A percentile compares a stretch with the other conserved stretches of the same genome.
Conservation (phyloP, 2,888 invertebrate species). For the Meiosimyza platycephala region DNA sequence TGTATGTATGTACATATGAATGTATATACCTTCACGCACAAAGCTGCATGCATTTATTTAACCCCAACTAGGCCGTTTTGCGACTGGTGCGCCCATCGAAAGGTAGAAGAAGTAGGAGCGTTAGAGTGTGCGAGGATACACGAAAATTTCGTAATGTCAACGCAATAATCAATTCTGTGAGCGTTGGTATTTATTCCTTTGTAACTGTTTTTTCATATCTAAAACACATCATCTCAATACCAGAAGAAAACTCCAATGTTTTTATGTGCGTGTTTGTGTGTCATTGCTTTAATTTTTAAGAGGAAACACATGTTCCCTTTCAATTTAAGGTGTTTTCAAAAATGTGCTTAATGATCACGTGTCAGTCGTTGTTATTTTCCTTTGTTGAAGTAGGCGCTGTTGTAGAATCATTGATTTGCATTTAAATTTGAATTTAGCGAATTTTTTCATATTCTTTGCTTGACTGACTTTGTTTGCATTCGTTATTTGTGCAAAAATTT, state of each 20-base stretch:
- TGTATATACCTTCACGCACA: too few relatives aligned
- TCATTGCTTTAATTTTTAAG: not conserved
- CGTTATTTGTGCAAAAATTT: slow-evolving; percentile 7
- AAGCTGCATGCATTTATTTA: too few relatives aligned
- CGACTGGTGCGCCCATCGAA: not conserved
- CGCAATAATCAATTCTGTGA: not conserved
- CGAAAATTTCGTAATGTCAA: not conserved
- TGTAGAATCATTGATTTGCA: slow-evolving; percentile 10
- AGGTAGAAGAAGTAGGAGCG: not conserved
- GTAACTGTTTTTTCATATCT: slow-evolving; percentile 9
- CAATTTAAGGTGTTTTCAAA: slow-evolving; percentile 21
- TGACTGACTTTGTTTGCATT: not conserved
- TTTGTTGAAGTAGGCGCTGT: slow-evolving; percentile 5
- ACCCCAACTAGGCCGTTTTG: not conserved
- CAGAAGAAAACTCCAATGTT: not conserved
- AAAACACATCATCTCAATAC: slow-evolving; percentile 1
- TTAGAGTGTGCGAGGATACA: not conserved
- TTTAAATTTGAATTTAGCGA: slow-evolving; percentile 20
- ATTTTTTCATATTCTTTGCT: not conserved
- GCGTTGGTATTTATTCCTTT: not conserved
- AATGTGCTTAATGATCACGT: slow-evolving; percentile 25
- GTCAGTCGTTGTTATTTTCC: slow-evolving; percentile 12
- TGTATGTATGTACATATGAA: too few relatives aligned
- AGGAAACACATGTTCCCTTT: slow-evolving; percentile 24
- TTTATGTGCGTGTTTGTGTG: not conserved